phyloP scores from a whole-genome alignment of 2,797 vertebrate genomes.

The Oreortyx pictus region DNA sequence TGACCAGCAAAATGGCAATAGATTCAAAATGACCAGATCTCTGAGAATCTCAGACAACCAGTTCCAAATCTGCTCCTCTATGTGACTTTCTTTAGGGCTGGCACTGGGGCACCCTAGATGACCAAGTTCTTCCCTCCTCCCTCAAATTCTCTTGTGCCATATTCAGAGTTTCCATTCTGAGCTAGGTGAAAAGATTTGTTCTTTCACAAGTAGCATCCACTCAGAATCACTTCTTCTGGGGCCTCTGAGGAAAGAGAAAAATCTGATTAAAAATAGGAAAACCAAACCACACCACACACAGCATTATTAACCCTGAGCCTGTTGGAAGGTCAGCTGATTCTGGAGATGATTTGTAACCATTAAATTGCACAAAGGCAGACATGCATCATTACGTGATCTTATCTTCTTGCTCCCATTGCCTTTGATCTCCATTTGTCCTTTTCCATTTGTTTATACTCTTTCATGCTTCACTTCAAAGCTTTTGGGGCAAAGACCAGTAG shows the following conservation, averaged over 20 bases:
- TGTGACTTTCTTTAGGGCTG: not conserved
- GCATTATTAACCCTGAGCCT: not conserved
- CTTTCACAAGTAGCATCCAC: not conserved
- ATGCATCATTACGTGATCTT: not conserved
- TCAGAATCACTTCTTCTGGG: not conserved
- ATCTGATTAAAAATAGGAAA: not conserved
- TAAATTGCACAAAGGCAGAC: not conserved
- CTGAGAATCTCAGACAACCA: not conserved
- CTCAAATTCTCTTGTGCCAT: not conserved
- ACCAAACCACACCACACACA: not conserved
- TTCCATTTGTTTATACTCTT: not conserved
- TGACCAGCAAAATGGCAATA: not conserved
- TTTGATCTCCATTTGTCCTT: conserved; percentile 31
- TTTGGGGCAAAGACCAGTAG: not conserved
- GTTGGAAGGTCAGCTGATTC: conserved; percentile 7
- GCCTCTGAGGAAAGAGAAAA: not conserved
- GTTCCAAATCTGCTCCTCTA: not conserved
- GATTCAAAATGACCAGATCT: not conserved
- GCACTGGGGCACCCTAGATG: not conserved
- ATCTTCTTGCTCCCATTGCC: not conserved
- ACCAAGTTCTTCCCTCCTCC: not conserved
- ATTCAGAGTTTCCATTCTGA: not conserved
- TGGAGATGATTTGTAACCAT: conserved; percentile 9
- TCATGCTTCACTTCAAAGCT: not conserved
- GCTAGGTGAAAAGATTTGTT: not conserved